Base-by-base conservation (phyloP, 1,140 invertebrate genomes). In the Papilio glaucus region DNA sequence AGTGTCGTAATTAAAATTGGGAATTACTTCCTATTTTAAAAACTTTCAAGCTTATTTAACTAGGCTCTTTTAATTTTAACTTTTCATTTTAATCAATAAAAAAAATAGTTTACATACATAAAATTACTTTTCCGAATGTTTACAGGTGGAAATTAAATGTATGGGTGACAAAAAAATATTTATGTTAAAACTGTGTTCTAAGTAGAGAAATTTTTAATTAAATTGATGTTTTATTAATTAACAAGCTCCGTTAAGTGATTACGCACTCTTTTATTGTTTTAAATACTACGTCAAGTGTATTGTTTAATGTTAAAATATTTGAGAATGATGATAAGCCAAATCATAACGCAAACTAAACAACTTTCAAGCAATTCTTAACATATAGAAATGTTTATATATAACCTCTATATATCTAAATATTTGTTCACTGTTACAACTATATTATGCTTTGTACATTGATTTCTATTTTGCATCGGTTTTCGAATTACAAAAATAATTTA, bases 371-470 rank as follows among this genome's bases (percentile, higher is more conserved):
- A 10, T 24, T 15, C 15, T 13, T 13, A 21, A 57, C 21, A 57
- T 26, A 26, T 21, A 57, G 18, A n/a, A n/a, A 57, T 21, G 8
- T 10, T 24, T 26, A 13, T 13, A 41, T 41, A 21, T 21, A 49
- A 49, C 18, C 21, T 49, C 45, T 49, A 49, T 49, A 24, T 57
- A 57, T 57, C 49, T 57, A 57, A 12, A 18, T 2, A 61, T 68
- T 68, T 68, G 65, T 68, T 68, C 65, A 45, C 65, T 8, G 13
- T 39, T 68, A 68, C 10, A 57, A 13, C 49, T 57, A 37, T 65
- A 65, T 65, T 65, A 65, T 65, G 62, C 62, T 65, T 39, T 65
- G 62, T 65, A 65, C 10, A 65, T n/a, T 65, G 37, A 21, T 37
- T 62, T 38, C n/a, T 15, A 33, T 15, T 37, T n/a, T 12, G 7